Evolutionary conservation across 2,888 invertebrate species (phyloP).

Genomic region (Tupiocoris notatus): DNA sequence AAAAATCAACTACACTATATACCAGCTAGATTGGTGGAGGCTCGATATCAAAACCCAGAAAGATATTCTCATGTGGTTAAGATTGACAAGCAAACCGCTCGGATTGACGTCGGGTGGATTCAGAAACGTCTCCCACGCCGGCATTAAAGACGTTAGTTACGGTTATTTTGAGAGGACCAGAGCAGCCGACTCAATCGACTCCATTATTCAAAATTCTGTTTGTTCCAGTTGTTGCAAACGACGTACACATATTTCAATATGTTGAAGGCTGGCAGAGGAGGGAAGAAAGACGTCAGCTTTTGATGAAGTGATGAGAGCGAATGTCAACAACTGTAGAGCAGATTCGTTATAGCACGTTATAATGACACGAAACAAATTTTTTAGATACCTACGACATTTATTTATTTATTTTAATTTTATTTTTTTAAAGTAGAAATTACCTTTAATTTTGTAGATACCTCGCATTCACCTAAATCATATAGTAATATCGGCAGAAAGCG

Average conservation of each 20-base stretch:
- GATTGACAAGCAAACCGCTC: constrained; percentile 17
- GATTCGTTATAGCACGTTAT: no score
- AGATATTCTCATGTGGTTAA: constrained; percentile 5
- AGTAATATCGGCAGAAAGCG: no score
- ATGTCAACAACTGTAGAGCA: no score
- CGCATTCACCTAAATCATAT: no score
- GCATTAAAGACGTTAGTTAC: constrained; percentile 15
- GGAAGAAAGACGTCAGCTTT: no score
- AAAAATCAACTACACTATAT: neutral
- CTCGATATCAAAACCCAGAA: constrained; percentile 1
- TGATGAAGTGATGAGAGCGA: no score
- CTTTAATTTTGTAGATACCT: no score
- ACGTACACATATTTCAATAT: constrained; percentile 23
- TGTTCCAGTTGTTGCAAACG: constrained; percentile 20
- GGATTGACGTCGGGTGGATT: constrained; percentile 3
- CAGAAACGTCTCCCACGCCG: constrained; percentile 10
- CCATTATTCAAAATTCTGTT: neutral
- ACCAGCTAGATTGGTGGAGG: constrained; percentile 5
- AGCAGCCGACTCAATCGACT: neutral
- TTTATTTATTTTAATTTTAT: no score
- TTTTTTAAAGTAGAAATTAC: no score
- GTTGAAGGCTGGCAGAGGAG: constrained; percentile 11
- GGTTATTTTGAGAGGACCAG: neutral
- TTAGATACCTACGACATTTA: no score
- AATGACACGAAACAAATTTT: no score